These are phyloP conservation scores for Tipula lateralis DNA, from an alignment of 2,888 invertebrate genomes.

Conservation along the genomic window DNA sequence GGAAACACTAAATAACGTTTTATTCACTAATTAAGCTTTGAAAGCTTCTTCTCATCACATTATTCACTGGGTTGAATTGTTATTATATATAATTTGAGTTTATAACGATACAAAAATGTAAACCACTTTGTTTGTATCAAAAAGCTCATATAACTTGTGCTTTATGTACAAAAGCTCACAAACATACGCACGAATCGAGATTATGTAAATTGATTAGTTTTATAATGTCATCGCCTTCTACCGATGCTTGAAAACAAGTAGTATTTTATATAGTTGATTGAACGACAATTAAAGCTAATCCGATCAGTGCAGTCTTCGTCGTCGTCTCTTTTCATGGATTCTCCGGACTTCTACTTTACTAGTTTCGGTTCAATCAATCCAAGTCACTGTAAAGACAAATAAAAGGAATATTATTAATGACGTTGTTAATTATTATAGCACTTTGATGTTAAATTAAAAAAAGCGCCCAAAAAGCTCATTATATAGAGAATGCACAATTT, in stretches of 20 bases:
- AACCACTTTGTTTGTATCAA: not conserved
- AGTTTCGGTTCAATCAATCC: not conserved
- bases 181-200: not conserved
- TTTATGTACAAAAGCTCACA: not conserved
- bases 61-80: too few species aligned
- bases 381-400: not conserved
- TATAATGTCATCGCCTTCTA: too few species aligned
- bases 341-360: not conserved
- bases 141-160: not conserved
- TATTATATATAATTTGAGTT: too few species aligned
- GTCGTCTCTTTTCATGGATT: not conserved
- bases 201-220: not conserved
- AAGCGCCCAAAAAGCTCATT: too few species aligned
- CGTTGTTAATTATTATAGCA: too few species aligned
- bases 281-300: not conserved
- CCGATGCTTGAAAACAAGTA: not conserved
- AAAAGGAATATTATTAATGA: not conserved
- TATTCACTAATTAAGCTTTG: not conserved
- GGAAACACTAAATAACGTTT: too few species aligned
- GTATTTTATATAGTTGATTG: not conserved
- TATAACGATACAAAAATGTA: not conserved
- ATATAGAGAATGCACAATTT: too few species aligned
- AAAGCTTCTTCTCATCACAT: not conserved
- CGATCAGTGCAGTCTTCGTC: not conserved
- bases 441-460: too few species aligned